Base-by-base conservation (phyloP, 2,888 invertebrate species). In the Andrena camellia region DNA sequence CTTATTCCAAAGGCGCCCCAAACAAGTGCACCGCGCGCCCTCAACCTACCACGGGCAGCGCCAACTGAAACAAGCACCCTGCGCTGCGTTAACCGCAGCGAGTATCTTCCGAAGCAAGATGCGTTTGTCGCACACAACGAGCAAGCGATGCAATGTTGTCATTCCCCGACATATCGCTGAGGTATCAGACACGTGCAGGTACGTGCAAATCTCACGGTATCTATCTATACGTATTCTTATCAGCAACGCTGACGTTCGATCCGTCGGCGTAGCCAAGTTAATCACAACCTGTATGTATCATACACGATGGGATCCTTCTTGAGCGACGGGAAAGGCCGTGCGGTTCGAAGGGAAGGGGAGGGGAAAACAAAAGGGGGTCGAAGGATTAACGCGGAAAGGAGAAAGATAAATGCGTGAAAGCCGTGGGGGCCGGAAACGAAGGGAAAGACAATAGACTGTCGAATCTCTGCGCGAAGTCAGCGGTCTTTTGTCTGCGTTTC, bases 201-300 rank as follows among this genome's bases (percentile, higher is more conserved):
- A 77, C 83, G 85, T 83, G 81, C 77, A 85, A 85, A 89, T 88
- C 85, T 84, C 82, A 54, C 68, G 77, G 72, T 86, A 87, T 88
- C 86, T 83, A 20, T 57, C 23, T 68, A 20, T 6, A 42, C 20
- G 83, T 80, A 67, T 70, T 62, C 86, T 88, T 89, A 89, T 89
- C 87, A 84, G 78, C 75, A 81, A 76, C 76, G 76, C 79, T 63
- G 57, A 72, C 71, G 70, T 35, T 57, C 81, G 17, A 66, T 29
- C 60, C 70, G 82, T 66, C 50, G 33, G 57, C 42, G 52, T 31
- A 48, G 54, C 52, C 31, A 69, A 75, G 67, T 54, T 42, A 62
- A 71, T 71, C 71, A 29, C 23, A 8, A 20, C 10, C n/a, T 33
- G 23, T 29, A 74, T 72, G 72, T 79, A 17, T 8, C 23, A 20